Evolutionary conservation across 2,113 vertebrate genomes (phyloP).

Genomic region (Rostratula benghalensis): DNA sequence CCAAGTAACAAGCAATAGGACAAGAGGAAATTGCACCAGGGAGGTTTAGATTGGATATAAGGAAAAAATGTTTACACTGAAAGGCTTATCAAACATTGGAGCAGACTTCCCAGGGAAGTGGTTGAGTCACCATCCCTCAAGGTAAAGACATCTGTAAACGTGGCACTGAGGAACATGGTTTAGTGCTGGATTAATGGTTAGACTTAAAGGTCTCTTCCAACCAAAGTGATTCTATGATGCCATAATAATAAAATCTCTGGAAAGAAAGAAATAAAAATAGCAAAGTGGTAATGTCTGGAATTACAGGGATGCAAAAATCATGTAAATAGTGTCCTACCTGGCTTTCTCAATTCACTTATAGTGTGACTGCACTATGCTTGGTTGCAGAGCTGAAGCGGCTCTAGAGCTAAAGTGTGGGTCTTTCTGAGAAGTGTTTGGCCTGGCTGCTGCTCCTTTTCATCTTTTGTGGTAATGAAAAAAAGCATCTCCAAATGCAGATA

Average conservation of each 20-base stretch:
- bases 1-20: not conserved
- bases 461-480: not conserved
- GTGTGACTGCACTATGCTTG: not conserved
- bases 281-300: not conserved
- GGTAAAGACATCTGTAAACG: not conserved
- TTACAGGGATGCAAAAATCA: not conserved
- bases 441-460: not conserved
- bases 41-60: not conserved
- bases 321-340: not conserved
- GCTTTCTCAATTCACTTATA: not conserved
- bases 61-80: not conserved
- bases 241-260: not conserved
- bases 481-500: not conserved
- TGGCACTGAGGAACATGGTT: not conserved
- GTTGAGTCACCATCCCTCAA: not conserved
- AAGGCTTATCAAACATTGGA: not conserved
- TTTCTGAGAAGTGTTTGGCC: not conserved
- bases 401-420: not conserved
- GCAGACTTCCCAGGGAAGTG: not conserved
- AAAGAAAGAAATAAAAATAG: not conserved
- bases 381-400: not conserved
- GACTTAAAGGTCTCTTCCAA: not conserved
- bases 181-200: not conserved
- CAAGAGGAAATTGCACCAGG: not conserved
- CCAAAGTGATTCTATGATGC: not conserved